Evolutionary conservation across 2,888 invertebrate genomes (phyloP).

Genomic region (Synergus gifuensis): DNA sequence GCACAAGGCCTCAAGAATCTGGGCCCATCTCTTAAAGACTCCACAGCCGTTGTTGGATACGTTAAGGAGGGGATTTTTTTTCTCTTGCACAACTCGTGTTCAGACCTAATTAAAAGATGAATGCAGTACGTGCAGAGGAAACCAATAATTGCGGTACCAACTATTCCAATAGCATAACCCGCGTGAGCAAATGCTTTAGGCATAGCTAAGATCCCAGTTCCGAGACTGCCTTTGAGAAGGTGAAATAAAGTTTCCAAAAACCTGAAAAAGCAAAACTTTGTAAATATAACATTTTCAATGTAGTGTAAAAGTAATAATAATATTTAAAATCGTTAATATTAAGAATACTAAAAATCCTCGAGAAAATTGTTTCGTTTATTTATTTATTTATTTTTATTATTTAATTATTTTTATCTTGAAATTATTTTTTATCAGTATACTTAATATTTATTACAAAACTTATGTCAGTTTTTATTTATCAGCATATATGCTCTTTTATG

Average conservation of each 20-base stretch:
- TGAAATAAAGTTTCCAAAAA: slow-evolving; percentile 90
- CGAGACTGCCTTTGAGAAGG: slow-evolving; percentile 92
- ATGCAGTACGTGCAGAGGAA: slow-evolving; percentile 96
- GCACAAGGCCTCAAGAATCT: slow-evolving; percentile 82
- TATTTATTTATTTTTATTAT: too few species aligned
- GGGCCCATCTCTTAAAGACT: slow-evolving; percentile 89
- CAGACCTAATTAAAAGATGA: slow-evolving; percentile 88
- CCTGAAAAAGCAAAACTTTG: slow-evolving; percentile 76
- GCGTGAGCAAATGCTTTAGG: slow-evolving; percentile 91
- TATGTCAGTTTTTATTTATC: too few species aligned
- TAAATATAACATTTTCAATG: too few species aligned
- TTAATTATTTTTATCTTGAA: too few species aligned
- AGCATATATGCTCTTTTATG: too few species aligned
- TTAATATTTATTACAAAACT: too few species aligned
- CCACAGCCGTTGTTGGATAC: slow-evolving; percentile 90
- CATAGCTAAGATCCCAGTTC: slow-evolving; percentile 95
- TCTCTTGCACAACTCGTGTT: slow-evolving; percentile 80
- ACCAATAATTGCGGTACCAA: slow-evolving; percentile 91
- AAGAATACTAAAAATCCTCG: too few species aligned
- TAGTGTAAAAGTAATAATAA: too few species aligned
- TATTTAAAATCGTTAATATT: too few species aligned
- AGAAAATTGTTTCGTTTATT: too few species aligned
- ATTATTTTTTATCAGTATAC: too few species aligned
- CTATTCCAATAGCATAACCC: slow-evolving; percentile 88
- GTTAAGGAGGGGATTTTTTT: slow-evolving; percentile 82